Evolutionary conservation across 64 coral and sea anemone species (phyloP).

Genomic region (Pocillopora damicornis): DNA sequence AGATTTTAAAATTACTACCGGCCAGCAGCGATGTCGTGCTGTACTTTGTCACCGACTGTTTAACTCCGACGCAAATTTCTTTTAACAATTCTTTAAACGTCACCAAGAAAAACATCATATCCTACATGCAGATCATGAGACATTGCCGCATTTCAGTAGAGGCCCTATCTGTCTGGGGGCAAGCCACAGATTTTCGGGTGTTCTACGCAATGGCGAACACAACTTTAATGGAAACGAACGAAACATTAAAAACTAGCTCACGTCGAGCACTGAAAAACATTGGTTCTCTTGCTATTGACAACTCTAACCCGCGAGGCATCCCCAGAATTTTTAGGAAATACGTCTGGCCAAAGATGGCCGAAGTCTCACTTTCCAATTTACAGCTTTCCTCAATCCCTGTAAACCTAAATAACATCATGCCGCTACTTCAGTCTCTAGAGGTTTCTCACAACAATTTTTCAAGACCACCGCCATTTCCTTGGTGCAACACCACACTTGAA

Average conservation of each 20-base stretch:
- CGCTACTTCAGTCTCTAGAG: slow-evolving; percentile 59
- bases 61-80: not conserved
- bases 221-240: not conserved
- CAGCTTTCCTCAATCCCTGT: slow-evolving; percentile 25
- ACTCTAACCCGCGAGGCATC: not conserved
- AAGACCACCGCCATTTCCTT: slow-evolving; percentile 65
- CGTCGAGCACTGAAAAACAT: slow-evolving; percentile 6
- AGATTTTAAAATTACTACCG: not conserved
- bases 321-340: slow-evolving; percentile 20
- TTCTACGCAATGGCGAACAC: not conserved
- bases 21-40: not conserved
- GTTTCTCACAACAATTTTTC: slow-evolving; percentile 32
- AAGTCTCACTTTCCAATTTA: slow-evolving; percentile 27
- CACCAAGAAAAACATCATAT: slow-evolving; percentile 49
- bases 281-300: slow-evolving; percentile 8
- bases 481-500: slow-evolving; percentile 12
- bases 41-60: not conserved
- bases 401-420: slow-evolving; percentile 47
- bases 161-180: not conserved
- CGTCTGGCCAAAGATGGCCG: slow-evolving; percentile 64
- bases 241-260: not conserved
- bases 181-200: slow-evolving; percentile 48
- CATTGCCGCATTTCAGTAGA: slow-evolving; percentile 21
- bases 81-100: slow-evolving; percentile 35
- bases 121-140: not conserved